Evolutionary conservation across 2,113 vertebrate species (phyloP), one percentile per base, ranked within the genome.

Genomic region (Empidonax traillii): DNA sequence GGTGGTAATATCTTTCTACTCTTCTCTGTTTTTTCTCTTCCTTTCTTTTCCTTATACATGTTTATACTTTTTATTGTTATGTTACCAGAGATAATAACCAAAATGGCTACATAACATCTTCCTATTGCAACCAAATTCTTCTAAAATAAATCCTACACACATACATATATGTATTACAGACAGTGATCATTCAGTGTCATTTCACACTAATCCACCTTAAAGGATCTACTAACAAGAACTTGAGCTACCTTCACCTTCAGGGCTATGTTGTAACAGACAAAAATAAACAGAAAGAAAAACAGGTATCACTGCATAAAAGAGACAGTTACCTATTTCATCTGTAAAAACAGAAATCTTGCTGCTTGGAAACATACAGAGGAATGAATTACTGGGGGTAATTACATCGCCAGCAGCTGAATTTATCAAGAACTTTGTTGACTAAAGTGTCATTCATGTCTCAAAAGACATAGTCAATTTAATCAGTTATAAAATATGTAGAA

Each of bases 381-480:
- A 94, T 71, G 85, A 95, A 86, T n/a, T 35, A 43, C 21, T 75
- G 6, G 11, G 20, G 28, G 62, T 92, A 84, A 93, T 89, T 90
- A 81, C 44, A 46, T 8, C 56, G 35, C 47, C 61, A 89, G 65
- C 21, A 63, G 55, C 46, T 88, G 76, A 94, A 83, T 92, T 85
- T 88, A 62, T 55, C 0, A 0, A 76, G 79, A 94, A 77, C 68
- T 92, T 84, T 88, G 27, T 78, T 65, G 77, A 76, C 30, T 37
- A 63, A 95, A 97, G 88, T 90, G 33, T 78, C 76, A 47, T 67
- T 96, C 47, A 31, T 59, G 56, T 82, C 55, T 96, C 76, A 87
- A 77, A 78, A 61, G 47, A 43, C 37, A 55, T 12, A 86, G 83
- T 67, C 56, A 86, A 83, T 90, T 73, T 86, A 86, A 89, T 78